These are phyloP conservation scores for Limnephilus rhombicus DNA, from an alignment of 2,888 invertebrate genomes.

Conservation along the genomic window DNA sequence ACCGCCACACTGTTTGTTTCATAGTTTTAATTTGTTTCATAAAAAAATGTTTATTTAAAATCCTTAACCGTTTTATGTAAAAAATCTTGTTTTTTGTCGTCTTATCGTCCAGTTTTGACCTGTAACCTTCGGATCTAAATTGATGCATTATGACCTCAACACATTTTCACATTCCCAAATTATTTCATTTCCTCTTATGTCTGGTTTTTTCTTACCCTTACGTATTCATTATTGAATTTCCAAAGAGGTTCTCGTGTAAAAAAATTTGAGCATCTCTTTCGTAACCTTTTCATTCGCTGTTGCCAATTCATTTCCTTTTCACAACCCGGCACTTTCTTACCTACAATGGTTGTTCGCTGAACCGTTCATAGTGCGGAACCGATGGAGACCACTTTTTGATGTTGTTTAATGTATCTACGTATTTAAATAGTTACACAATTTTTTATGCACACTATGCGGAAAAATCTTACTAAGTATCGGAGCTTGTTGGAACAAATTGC, in stretches of 20 bases:
- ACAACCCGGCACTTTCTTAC: not conserved
- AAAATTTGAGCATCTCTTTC: slow-evolving; percentile 14
- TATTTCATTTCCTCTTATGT: no score
- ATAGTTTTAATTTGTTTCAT: not conserved
- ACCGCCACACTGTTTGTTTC: not conserved
- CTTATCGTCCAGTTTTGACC: no score
- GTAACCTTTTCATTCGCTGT: slow-evolving; percentile 34
- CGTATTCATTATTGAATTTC: not conserved
- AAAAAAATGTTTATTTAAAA: not conserved
- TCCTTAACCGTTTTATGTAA: no score
- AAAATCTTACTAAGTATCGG: not conserved
- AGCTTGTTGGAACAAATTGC: no score
- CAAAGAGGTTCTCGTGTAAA: not conserved
- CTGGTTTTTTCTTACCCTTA: not conserved
- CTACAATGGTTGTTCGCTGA: not conserved
- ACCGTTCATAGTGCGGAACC: slow-evolving; percentile 1
- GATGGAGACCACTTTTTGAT: not conserved
- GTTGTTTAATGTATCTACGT: not conserved
- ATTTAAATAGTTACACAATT: not conserved
- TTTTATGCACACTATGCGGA: not conserved
- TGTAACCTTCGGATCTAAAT: no score
- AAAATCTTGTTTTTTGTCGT: no score
- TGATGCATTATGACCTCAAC: no score
- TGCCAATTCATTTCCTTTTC: slow-evolving; percentile 31
- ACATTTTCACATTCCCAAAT: no score